Base-by-base conservation (phyloP, 2,888 invertebrate genomes). In the Ariolimax columbianus region DNA sequence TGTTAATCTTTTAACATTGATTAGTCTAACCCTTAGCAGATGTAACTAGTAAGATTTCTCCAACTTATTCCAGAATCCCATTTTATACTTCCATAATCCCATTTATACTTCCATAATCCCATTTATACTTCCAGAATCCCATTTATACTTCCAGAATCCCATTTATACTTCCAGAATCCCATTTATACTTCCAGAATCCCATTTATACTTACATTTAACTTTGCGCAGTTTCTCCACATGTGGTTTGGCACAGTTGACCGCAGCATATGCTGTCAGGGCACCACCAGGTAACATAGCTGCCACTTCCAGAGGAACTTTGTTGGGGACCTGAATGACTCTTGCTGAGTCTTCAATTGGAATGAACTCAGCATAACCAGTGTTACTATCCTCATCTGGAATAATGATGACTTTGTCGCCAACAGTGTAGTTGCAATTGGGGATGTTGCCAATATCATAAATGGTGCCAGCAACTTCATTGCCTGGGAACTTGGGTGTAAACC, bases 261-360 rank as follows among this genome's bases (percentile, higher is more conserved):
- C 97, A 92, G 97, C 97, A 95, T 97, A 97, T 0, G 98, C 98
- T 87, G 98, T 95, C 17, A 98, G 95, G 0, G 98, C 98, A 0
- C 98, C 98, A 51, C 98, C 97, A 0, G 98, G 98, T 88, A 98
- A 94, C 97, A 98, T 98, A 1, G 98, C 97, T 0, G 98, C 98
- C 14, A 98, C 96, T 92, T 97, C 97, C 91, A 98, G 95, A 2
- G 97, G 96, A 92, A 98, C 95, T 88, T 95, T 95, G 77, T 97
- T 97, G 98, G 73, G 98, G 40, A 98, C 95, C 88, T 97, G 97
- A 77, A 98, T 97, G 86, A 98, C 95, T 92, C 97, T 97, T 90
- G 97, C 96, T 87, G 98, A 95, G 92, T 98, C 97, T 0, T 97
- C 97, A n/a, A 98, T 97, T 40, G 97, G 97, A 90, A 98, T 96